Evolutionary conservation across 2,113 vertebrate genomes (phyloP).

Genomic region (Siniperca chuatsi): DNA sequence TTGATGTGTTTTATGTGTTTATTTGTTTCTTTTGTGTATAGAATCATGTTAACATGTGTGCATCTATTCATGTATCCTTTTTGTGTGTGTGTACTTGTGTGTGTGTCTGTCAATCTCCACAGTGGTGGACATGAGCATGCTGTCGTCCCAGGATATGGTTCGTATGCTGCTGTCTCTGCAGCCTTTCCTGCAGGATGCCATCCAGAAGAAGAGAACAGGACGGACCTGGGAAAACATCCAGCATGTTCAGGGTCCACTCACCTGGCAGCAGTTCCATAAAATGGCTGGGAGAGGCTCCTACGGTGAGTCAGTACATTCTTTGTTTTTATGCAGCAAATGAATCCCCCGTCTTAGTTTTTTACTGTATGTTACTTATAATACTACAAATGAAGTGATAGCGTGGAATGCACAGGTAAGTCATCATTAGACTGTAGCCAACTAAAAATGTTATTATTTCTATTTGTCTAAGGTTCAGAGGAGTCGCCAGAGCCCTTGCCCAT

Average conservation of each 20-base stretch:
- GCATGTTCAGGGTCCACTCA: slow-evolving; percentile 97
- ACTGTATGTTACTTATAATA: not conserved
- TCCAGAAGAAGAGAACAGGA: slow-evolving; percentile 97
- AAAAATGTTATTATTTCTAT: not conserved
- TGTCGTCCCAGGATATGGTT: slow-evolving; percentile 97
- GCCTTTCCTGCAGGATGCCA: slow-evolving; percentile 97
- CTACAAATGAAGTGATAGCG: not conserved
- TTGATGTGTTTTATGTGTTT: slow-evolving; percentile 44
- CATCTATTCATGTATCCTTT: slow-evolving; percentile 36
- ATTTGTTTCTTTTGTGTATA: slow-evolving; percentile 47
- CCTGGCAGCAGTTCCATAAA: slow-evolving; percentile 99
- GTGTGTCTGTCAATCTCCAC: slow-evolving; percentile 38
- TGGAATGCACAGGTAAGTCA: not conserved
- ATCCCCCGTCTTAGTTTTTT: not conserved
- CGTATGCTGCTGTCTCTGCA: slow-evolving; percentile 97
- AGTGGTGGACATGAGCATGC: slow-evolving; percentile 95
- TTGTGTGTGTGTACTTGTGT: slow-evolving; percentile 24
- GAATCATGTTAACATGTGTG: slow-evolving; percentile 46
- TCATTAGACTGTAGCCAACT: not conserved
- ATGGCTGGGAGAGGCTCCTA: slow-evolving; percentile 98
- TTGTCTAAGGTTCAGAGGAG: slow-evolving; percentile 91
- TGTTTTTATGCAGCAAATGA: not conserved
- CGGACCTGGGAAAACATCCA: slow-evolving; percentile 99
- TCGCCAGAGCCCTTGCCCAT: slow-evolving; percentile 96
- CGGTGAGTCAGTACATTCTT: slow-evolving; percentile 80